Conservation (phyloP, 2,888 invertebrate genomes). For the Cephus pygmeus region DNA sequence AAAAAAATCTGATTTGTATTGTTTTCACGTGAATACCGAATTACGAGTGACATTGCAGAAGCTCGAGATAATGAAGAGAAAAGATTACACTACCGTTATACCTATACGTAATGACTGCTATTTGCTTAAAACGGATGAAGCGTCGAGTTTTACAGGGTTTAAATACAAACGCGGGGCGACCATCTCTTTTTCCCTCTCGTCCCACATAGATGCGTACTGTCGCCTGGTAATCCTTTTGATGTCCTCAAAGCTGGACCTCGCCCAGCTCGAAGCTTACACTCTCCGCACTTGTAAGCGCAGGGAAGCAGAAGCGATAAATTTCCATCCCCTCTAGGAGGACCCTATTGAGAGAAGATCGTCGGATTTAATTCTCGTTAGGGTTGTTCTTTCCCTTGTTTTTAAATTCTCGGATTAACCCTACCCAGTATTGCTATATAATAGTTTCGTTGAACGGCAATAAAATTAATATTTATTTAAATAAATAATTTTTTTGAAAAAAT, state of each 20-base stretch:
- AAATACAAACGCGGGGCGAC: not conserved
- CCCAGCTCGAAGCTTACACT: conserved; percentile 36
- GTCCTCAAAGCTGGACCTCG: conserved; percentile 46
- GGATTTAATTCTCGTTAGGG: not conserved
- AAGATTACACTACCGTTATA: not conserved
- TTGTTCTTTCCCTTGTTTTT: not conserved
- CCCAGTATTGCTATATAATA: not conserved
- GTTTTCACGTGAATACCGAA: not conserved
- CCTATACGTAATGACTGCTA: not conserved
- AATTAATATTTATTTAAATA: not conserved
- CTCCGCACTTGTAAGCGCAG: conserved; percentile 36
- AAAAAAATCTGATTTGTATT: not conserved
- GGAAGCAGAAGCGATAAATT: conserved; percentile 39
- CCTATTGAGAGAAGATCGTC: not conserved
- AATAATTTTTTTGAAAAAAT: not conserved
- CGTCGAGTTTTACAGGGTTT: not conserved
- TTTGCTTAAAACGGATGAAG: not conserved
- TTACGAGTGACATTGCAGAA: not conserved
- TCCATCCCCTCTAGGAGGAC: conserved; percentile 1
- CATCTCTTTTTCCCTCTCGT: not conserved
- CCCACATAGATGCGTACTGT: conserved; percentile 20
- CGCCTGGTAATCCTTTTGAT: conserved; percentile 54
- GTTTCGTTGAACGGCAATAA: not conserved
- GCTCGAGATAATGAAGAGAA: not conserved
- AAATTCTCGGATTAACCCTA: not conserved